These are phyloP conservation scores for Pithys albifrons DNA, from an alignment of 2,113 vertebrate genomes.

Conservation along the genomic window DNA sequence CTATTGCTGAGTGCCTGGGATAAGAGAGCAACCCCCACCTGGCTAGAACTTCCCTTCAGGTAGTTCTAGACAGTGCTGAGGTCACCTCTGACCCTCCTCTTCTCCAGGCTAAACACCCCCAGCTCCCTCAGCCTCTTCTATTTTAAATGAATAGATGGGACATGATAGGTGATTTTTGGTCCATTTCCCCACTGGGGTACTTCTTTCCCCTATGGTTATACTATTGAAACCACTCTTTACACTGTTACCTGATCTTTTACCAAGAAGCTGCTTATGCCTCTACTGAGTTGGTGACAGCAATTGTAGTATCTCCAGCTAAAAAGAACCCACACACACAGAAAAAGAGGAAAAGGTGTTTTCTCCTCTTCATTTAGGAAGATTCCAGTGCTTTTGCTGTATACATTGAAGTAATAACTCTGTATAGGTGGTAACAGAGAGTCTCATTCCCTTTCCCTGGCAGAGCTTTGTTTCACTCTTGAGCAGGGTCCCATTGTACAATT, in stretches of 20 bases:
- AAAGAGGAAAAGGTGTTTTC: neutral
- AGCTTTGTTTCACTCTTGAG: neutral
- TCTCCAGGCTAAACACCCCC: no score
- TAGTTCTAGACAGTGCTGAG: no score
- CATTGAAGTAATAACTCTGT: neutral
- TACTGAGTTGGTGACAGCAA: neutral
- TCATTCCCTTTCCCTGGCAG: neutral
- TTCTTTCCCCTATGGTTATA: neutral
- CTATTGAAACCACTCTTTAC: neutral
- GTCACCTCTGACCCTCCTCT: no score
- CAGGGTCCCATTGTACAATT: neutral
- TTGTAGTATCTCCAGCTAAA: neutral
- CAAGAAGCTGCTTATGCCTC: neutral
- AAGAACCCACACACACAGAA: neutral
- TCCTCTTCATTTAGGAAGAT: neutral
- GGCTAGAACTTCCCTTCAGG: no score
- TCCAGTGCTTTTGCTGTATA: neutral
- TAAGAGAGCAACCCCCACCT: no score
- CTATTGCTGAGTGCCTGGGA: no score
- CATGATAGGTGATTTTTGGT: neutral
- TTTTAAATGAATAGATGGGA: neutral
- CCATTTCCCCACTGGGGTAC: neutral
- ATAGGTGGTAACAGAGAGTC: neutral
- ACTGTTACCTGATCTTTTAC: neutral
- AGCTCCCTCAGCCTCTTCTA: no score